Conservation (phyloP, 2,797 vertebrate species). For the Rhinoraja longicauda region DNA sequence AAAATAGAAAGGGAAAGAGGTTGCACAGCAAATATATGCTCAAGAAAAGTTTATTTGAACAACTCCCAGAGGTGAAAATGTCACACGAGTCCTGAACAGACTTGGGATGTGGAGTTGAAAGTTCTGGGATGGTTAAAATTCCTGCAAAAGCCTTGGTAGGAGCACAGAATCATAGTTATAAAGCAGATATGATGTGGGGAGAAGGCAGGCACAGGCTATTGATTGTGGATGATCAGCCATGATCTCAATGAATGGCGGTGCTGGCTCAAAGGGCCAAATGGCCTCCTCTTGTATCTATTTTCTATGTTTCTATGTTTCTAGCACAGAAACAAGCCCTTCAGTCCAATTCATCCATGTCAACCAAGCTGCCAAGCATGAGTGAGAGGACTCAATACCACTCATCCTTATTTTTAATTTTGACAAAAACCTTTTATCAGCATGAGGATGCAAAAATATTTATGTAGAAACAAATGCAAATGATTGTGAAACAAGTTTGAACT, state of each 20-base stretch:
- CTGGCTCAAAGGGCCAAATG: too few relatives aligned
- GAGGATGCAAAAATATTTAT: not conserved
- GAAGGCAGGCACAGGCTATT: too few relatives aligned
- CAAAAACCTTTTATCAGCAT: not conserved
- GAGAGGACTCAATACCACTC: not conserved
- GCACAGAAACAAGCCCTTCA: too few relatives aligned
- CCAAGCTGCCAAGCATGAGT: too few relatives aligned
- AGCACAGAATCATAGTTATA: not conserved
- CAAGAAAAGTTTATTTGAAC: not conserved
- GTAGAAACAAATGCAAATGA: not conserved
- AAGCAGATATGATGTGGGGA: too few relatives aligned
- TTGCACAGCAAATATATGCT: not conserved
- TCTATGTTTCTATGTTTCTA: too few relatives aligned
- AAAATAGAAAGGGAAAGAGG: not conserved
- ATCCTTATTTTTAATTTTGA: not conserved
- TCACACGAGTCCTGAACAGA: not conserved
- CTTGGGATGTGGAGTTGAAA: not conserved
- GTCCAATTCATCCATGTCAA: too few relatives aligned
- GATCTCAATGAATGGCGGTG: too few relatives aligned
- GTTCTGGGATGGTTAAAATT: not conserved
- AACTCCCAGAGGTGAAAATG: not conserved
- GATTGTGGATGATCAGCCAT: too few relatives aligned
- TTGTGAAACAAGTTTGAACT: too few relatives aligned
- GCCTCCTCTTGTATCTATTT: too few relatives aligned
- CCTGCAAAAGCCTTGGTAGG: not conserved